Conservation (phyloP, 2,888 invertebrate genomes). For the Drosophila koepferae region DNA sequence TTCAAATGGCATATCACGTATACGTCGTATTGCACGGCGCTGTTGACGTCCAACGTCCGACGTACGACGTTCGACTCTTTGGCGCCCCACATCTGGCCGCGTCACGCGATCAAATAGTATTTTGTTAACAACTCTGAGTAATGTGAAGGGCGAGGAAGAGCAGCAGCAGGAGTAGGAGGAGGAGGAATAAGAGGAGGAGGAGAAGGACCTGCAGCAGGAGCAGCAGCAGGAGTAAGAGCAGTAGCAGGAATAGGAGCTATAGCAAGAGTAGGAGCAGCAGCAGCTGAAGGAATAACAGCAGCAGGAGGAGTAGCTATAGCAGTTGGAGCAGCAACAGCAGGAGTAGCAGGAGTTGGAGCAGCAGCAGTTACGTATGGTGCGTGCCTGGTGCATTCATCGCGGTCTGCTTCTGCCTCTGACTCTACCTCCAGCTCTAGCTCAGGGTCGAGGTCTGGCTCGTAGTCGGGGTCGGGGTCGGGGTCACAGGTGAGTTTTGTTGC, state of each 20-base stretch:
- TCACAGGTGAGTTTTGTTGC: slow-evolving; percentile 25
- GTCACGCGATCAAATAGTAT: slow-evolving; percentile 75
- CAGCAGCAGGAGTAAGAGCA: too few species aligned
- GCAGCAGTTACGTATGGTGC: slow-evolving; percentile 31
- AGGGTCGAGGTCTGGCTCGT: slow-evolving; percentile 1
- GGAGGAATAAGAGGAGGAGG: too few species aligned
- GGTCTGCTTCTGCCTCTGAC: background rate
- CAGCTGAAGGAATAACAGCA: too few species aligned
- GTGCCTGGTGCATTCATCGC: slow-evolving; percentile 49
- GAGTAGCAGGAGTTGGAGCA: background rate
- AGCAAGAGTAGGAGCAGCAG: too few species aligned
- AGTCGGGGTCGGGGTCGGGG: slow-evolving; percentile 22
- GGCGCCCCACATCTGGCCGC: slow-evolving; percentile 25
- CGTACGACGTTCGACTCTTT: slow-evolving; percentile 31
- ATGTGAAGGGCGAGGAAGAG: slow-evolving; percentile 22
- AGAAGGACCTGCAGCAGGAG: too few species aligned
- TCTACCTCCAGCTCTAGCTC: background rate
- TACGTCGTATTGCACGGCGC: slow-evolving; percentile 58
- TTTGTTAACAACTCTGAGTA: slow-evolving; percentile 72
- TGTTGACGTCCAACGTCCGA: slow-evolving; percentile 16
- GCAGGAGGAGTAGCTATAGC: too few species aligned
- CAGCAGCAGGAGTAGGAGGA: background rate
- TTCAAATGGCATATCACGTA: slow-evolving; percentile 54
- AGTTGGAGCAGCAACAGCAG: too few species aligned
- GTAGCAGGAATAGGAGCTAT: too few species aligned